Conservation (phyloP, 2,113 vertebrate species). For the Poicephalus meyeri region DNA sequence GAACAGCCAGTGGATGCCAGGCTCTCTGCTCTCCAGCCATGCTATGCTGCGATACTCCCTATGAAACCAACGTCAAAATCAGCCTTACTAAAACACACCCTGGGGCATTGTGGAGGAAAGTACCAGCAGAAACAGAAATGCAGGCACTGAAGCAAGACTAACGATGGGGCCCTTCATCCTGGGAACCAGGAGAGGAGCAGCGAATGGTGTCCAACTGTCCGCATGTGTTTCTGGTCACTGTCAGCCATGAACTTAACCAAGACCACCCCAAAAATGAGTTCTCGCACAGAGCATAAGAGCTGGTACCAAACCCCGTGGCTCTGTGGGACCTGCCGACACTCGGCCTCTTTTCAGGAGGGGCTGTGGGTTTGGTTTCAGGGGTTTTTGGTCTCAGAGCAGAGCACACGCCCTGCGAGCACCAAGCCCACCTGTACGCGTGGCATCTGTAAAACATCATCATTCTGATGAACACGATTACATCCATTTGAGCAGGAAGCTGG, state of each 20-base stretch:
- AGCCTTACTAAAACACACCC: background rate
- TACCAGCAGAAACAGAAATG: rapidly evolving
- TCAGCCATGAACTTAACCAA: background rate
- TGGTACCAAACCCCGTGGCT: rapidly evolving
- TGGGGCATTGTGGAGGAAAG: rapidly evolving
- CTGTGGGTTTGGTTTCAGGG: rapidly evolving
- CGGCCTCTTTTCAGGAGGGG: background rate
- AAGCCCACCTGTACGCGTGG: background rate
- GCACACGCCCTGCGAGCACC: background rate
- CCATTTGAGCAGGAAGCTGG: rapidly evolving
- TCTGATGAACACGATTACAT: background rate
- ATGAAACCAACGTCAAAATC: background rate
- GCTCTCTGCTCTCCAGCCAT: background rate
- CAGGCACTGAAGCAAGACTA: rapidly evolving
- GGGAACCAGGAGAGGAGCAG: rapidly evolving
- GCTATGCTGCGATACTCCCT: background rate
- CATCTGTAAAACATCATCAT: background rate
- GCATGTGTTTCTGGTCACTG: rapidly evolving
- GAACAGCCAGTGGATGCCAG: background rate
- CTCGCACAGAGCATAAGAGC: background rate
- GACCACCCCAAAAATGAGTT: background rate
- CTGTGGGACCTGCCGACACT: rapidly evolving
- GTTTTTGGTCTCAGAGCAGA: background rate
- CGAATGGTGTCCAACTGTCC: rapidly evolving
- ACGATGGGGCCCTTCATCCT: rapidly evolving